Evolutionary conservation across 2,888 invertebrate species (phyloP), one percentile per base, ranked within the genome.

Genomic region (Phortica magna): DNA sequence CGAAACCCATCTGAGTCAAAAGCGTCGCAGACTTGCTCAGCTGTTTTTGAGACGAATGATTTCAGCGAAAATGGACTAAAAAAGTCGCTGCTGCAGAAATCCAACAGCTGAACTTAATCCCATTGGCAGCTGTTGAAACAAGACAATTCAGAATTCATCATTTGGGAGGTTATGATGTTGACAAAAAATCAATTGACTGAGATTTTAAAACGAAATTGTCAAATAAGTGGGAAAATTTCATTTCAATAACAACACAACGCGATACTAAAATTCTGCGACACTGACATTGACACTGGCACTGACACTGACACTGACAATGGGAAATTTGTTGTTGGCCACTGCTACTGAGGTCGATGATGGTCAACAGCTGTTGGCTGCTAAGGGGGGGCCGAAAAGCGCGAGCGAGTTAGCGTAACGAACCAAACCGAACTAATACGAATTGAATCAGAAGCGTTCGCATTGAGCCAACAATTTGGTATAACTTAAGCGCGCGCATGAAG

Each of bases 271-370:
- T 64, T 68, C 57, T 43, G 48, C 12, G 57, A 43, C 17, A 57
- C 42, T 73, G 76, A 43, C 73, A 73, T 55, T 79, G 75, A 14
- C 72, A 41, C 39, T 73, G n/a, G n/a, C n/a, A n/a, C 68, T 80
- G 83, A 81, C 85, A 83, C 79, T 84, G 85, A 77, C 81, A 81
- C 80, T 86, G 84, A 78, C 80, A 84, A 77, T 80, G 80, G 80
- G 76, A 73, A 78, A 78, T 78, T 39, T 57, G 78, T 79, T 78
- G 77, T 74, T 65, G 22, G 65, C n/a, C 2, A 9, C 17, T 67
- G 67, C 42, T 71, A 53, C 12, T 39, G 70, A 53, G 22, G 55
- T 31, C 48, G 12, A 19, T n/a, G 42, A 43, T 39, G 57, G 41
- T 61, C 41, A 59, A 57, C 61, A 70, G 59, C 48, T 73, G 64